A percentile compares a stretch with the other conserved stretches of the same genome.
These are phyloP conservation scores for Chionis minor DNA, from an alignment of 2,113 vertebrate species.

Conservation along the genomic window DNA sequence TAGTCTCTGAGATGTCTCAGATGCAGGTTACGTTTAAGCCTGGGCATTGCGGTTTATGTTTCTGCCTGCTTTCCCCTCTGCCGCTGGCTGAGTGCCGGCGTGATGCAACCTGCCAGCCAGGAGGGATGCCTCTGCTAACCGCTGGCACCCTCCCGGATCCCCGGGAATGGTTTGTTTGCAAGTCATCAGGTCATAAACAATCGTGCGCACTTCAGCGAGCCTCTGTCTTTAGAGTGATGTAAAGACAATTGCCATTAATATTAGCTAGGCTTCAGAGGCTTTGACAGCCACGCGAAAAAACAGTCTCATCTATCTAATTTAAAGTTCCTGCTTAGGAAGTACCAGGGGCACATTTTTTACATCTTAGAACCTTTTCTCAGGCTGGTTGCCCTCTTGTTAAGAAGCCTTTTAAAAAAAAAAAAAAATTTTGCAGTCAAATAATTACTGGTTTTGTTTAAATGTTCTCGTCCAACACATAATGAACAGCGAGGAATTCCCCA, in stretches of 20 bases:
- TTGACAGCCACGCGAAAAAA: background rate
- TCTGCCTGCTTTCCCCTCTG: background rate
- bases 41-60: background rate
- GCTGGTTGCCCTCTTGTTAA: background rate
- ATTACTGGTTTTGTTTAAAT: constrained; percentile 19
- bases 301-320: background rate
- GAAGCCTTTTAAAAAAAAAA: background rate
- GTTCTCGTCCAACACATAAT: background rate
- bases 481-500: constrained; percentile 14
- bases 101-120: background rate
- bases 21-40: background rate
- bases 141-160: background rate
- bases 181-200: background rate
- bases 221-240: background rate
- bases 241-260: background rate
- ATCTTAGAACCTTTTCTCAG: background rate
- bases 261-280: background rate
- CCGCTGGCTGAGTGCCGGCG: background rate
- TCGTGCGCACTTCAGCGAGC: background rate
- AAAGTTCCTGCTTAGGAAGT: background rate
- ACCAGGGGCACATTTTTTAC: background rate
- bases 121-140: background rate
- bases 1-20: background rate
- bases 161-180: background rate
- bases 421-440: background rate